Conservation (phyloP, 2,113 vertebrate species). For the Colossoma macropomum region DNA sequence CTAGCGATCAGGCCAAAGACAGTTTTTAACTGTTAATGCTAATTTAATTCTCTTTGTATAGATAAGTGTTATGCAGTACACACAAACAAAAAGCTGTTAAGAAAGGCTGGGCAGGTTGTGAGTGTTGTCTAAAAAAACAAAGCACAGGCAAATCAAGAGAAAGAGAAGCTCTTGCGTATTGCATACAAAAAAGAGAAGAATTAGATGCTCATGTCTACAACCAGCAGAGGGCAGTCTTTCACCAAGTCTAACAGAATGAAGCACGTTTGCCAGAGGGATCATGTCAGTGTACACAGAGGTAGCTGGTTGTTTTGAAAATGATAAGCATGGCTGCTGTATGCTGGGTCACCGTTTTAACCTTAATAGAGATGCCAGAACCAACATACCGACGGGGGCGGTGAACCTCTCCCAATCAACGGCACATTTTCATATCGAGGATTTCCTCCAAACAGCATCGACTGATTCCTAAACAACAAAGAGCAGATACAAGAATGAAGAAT, state of each 20-base stretch:
- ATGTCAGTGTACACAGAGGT: not conserved
- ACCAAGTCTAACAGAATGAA: conserved; percentile 29
- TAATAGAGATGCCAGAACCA: conserved; percentile 64
- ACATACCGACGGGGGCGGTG: conserved; percentile 94
- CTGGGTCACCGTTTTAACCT: conserved; percentile 49
- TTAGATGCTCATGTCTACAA: not conserved
- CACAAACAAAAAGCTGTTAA: not conserved
- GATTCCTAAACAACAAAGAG: conserved; percentile 84
- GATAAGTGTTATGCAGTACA: not conserved
- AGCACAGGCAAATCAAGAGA: not conserved
- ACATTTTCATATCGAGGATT: conserved; percentile 96
- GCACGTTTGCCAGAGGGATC: not conserved
- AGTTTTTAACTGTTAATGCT: conserved; percentile 11
- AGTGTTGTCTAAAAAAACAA: not conserved
- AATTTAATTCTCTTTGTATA: not conserved
- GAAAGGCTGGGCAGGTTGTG: not conserved
- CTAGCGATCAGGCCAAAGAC: not conserved
- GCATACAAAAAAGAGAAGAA: not conserved
- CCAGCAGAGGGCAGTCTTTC: conserved; percentile 74
- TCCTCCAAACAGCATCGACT: conserved; percentile 91
- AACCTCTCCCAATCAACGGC: conserved; percentile 92
- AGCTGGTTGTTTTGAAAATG: conserved; percentile 12
- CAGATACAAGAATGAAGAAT: not conserved
- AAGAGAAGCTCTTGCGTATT: not conserved
- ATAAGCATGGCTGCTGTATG: conserved; percentile 20